These are phyloP conservation scores for Triplophysa yarkandensis DNA, from an alignment of 2,797 vertebrate species.

Conservation along the genomic window DNA sequence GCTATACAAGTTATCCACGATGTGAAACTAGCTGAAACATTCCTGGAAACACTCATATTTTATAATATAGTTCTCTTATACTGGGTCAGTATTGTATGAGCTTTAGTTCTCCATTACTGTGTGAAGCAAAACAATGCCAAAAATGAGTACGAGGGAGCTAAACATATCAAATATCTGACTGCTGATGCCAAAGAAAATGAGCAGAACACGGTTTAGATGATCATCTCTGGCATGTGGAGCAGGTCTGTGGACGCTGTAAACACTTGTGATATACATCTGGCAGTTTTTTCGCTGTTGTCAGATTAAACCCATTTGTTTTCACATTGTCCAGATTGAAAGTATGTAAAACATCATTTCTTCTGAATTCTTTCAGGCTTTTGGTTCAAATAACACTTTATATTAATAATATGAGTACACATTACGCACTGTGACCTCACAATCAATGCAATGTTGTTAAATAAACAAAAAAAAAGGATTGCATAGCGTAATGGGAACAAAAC, in stretches of 20 bases:
- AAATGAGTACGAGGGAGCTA: conserved; percentile 24
- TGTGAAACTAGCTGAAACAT: not conserved
- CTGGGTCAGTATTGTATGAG: conserved; percentile 13
- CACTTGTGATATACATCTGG: conserved; percentile 37
- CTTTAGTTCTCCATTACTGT: conserved; percentile 25
- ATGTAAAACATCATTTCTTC: conserved; percentile 21
- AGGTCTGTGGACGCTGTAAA: conserved; percentile 25
- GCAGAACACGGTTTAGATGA: conserved; percentile 24
- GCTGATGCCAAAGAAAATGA: conserved; percentile 38
- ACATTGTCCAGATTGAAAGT: not conserved
- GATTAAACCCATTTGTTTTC: conserved; percentile 38
- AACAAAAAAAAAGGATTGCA: conserved; percentile 35
- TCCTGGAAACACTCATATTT: not conserved
- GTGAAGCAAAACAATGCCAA: conserved; percentile 30
- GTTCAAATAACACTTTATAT: conserved; percentile 21
- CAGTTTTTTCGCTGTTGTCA: conserved; percentile 24
- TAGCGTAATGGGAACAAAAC: conserved; percentile 15
- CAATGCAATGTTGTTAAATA: conserved; percentile 30
- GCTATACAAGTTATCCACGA: not conserved
- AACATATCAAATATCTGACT: conserved; percentile 32
- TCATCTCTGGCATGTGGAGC: conserved; percentile 32
- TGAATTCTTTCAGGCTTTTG: conserved; percentile 9
- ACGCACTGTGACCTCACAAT: conserved; percentile 22
- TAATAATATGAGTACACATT: conserved; percentile 19
- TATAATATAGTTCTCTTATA: not conserved